Evolutionary conservation across 1,140 invertebrate species (phyloP).

Genomic region (Scaptodrosophila lebanonensis): DNA sequence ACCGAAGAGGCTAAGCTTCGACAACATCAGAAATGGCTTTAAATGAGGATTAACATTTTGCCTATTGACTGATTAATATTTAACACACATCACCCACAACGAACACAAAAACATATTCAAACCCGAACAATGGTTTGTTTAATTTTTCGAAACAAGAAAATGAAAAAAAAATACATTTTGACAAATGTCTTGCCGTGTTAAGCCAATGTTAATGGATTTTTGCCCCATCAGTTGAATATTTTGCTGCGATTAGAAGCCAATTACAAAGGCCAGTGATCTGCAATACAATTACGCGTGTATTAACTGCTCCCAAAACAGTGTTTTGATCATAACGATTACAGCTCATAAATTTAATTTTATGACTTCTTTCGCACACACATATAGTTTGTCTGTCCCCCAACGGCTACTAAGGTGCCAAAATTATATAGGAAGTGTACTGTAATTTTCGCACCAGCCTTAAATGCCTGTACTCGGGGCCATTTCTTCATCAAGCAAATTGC

Average conservation of each 20-base stretch:
- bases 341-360: constrained; percentile 72
- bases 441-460: constrained; percentile 59
- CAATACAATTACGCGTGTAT: constrained; percentile 14
- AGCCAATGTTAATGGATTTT: constrained; percentile 50
- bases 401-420: constrained; percentile 68
- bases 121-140: constrained; percentile 18
- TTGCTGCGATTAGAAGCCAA: constrained; percentile 63
- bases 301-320: constrained; percentile 23
- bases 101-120: constrained; percentile 12
- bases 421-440: constrained; percentile 36
- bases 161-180: constrained; percentile 37
- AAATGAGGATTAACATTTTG: constrained; percentile 62
- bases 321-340: constrained; percentile 69
- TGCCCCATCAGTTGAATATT: constrained; percentile 37
- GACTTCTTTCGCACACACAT: constrained; percentile 51
- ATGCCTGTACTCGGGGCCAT: constrained; percentile 27
- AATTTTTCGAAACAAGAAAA: too few relatives aligned
- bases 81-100: constrained; percentile 60
- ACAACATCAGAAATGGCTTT: constrained; percentile 12
- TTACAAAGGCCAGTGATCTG: constrained; percentile 40
- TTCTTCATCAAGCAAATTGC: constrained; percentile 52
- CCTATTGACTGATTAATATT: constrained; percentile 64
- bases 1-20: constrained; percentile 23
- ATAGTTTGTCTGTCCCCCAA: constrained; percentile 13
- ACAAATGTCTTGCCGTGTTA: constrained; percentile 50